phyloP scores from a whole-genome alignment of 2,888 invertebrate genomes.

The Lycophotia porphyrea region DNA sequence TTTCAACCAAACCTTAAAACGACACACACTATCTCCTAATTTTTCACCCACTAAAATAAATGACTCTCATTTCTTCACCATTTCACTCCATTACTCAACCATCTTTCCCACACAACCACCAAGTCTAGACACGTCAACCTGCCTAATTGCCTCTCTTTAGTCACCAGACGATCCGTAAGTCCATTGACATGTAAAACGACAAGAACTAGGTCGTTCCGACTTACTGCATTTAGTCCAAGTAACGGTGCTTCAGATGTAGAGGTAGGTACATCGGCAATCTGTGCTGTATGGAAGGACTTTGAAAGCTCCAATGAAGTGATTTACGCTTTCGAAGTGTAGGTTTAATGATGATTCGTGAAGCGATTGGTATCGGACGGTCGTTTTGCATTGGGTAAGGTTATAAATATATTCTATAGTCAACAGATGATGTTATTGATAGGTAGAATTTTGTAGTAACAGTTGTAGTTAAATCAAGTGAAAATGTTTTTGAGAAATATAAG shows the following conservation, averaged over 20 bases:
- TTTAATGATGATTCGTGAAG: slow-evolving; percentile 31
- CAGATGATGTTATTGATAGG: not conserved
- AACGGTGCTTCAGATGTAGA: slow-evolving; percentile 77
- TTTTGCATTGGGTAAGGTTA: slow-evolving; percentile 3
- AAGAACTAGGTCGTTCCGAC: slow-evolving; percentile 80
- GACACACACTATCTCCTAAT: not conserved
- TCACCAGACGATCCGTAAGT: slow-evolving; percentile 61
- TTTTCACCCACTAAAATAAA: not conserved
- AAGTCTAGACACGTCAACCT: slow-evolving; percentile 45
- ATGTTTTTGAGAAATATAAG: not conserved
- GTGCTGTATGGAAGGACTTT: slow-evolving; percentile 53
- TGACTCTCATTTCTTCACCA: not conserved
- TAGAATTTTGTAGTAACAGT: not conserved
- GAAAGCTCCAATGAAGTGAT: slow-evolving; percentile 46
- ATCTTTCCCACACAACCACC: slow-evolving; percentile 11
- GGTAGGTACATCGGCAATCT: slow-evolving; percentile 33
- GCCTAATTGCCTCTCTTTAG: slow-evolving; percentile 47
- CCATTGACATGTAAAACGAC: slow-evolving; percentile 82
- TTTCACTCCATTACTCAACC: not conserved
- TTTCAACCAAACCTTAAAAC: not conserved
- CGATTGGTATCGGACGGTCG: not conserved
- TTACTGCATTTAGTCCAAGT: slow-evolving; percentile 79
- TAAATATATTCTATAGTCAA: slow-evolving; percentile 22
- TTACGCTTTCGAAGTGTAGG: slow-evolving; percentile 37
- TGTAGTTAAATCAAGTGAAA: not conserved